Evolutionary conservation across 1,140 invertebrate species (phyloP).

Genomic region (Lysiphlebus fabarum): DNA sequence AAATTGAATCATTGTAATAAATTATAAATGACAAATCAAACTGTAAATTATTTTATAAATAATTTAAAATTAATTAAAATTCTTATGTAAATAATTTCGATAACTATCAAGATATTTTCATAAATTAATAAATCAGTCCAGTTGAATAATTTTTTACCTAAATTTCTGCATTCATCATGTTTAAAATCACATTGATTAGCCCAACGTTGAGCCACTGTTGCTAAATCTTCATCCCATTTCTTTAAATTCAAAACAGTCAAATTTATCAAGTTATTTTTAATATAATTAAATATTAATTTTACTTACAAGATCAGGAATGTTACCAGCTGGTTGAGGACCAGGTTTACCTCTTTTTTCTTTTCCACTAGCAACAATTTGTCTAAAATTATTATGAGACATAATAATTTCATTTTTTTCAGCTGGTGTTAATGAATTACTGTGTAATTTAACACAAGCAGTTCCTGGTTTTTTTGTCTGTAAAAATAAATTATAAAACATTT

Average conservation of each 20-base stretch:
- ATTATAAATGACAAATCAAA: too few relatives aligned
- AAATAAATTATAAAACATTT: too few relatives aligned
- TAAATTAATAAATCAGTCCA: too few relatives aligned
- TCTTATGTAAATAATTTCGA: too few relatives aligned
- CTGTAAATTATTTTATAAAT: too few relatives aligned
- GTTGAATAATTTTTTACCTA: too few relatives aligned
- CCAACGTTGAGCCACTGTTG: slow-evolving; percentile 59
- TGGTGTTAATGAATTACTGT: background rate
- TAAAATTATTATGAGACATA: slow-evolving; percentile 50
- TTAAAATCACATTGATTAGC: slow-evolving; percentile 59
- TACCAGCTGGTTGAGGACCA: slow-evolving; percentile 56
- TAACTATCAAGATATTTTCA: too few relatives aligned
- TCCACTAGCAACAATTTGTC: slow-evolving; percentile 53
- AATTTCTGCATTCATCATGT: slow-evolving; percentile 57
- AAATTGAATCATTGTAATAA: too few relatives aligned
- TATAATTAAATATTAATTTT: background rate
- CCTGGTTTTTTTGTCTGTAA: too few relatives aligned
- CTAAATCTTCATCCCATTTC: slow-evolving; percentile 62
- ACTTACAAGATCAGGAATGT: slow-evolving; percentile 53
- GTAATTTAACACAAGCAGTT: too few relatives aligned
- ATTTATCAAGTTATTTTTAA: background rate
- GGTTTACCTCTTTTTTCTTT: slow-evolving; percentile 51
- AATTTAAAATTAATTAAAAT: too few relatives aligned
- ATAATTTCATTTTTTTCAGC: background rate
- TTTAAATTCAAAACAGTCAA: slow-evolving; percentile 24